Conservation (phyloP, 2,113 vertebrate genomes). For the Thinocorus orbignyianus region DNA sequence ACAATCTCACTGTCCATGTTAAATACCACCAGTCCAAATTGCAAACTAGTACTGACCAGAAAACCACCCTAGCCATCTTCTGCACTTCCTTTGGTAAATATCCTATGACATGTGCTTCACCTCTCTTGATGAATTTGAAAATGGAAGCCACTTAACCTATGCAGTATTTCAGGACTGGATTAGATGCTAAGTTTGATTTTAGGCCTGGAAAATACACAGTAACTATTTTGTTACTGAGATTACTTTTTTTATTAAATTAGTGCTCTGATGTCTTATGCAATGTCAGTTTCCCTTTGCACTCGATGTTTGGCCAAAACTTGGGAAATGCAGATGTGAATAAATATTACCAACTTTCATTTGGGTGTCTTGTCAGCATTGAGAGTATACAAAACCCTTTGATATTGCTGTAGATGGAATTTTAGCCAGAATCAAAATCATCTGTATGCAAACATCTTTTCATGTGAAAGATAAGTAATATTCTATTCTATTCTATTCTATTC, state of each 20-base stretch:
- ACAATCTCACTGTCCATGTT: too few species aligned
- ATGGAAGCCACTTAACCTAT: not conserved
- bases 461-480: not conserved
- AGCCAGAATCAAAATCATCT: not conserved
- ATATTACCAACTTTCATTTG: not conserved
- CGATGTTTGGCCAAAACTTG: not conserved
- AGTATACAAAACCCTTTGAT: not conserved
- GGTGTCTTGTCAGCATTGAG: not conserved
- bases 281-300: not conserved
- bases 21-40: too few species aligned
- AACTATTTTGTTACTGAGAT: not conserved
- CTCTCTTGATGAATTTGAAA: not conserved
- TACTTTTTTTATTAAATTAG: not conserved
- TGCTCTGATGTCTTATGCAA: not conserved
- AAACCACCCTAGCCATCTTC: not conserved
- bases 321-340: not conserved
- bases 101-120: not conserved
- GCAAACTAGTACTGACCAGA: not conserved
- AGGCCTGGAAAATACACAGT: not conserved
- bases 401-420: not conserved
- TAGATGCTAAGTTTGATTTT: not conserved
- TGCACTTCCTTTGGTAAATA: not conserved
- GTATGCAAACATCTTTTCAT: not conserved
- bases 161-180: not conserved
- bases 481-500: not conserved